A percentile compares a stretch with the other conserved stretches of the same genome.
Conservation (phyloP, 2,797 vertebrate species). For the Dryobates pubescens region DNA sequence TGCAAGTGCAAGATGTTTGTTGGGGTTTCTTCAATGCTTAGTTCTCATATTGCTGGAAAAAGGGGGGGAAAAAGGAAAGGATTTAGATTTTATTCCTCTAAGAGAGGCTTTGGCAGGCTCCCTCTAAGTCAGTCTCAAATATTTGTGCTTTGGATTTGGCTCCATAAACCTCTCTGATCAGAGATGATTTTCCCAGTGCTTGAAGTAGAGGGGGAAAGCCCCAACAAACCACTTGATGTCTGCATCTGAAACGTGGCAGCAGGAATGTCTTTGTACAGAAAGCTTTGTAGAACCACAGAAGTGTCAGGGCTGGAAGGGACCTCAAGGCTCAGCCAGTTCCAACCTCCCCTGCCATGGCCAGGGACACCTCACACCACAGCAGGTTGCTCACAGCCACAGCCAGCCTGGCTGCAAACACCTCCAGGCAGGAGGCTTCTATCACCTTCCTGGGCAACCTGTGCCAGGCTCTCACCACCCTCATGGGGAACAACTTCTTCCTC, state of each 20-base stretch:
- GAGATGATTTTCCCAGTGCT: not conserved
- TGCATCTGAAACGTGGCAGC: not conserved
- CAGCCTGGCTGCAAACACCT: too few relatives aligned
- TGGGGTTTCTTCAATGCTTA: not conserved
- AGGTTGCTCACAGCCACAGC: too few relatives aligned
- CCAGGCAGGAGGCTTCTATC: too few relatives aligned
- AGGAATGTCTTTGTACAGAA: not conserved
- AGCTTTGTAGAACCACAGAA: not conserved
- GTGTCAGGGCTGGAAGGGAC: too few relatives aligned
- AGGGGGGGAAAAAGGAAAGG: too few relatives aligned
- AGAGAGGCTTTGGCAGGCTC: not conserved
- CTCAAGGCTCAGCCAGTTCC: too few relatives aligned
- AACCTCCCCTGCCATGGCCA: too few relatives aligned
- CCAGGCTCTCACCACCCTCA: too few relatives aligned
- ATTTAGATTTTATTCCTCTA: not conserved
- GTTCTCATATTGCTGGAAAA: not conserved
- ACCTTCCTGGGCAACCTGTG: too few relatives aligned
- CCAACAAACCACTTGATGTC: not conserved
- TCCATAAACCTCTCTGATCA: not conserved
- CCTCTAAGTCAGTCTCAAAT: not conserved
- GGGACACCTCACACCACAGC: too few relatives aligned
- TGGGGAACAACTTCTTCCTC: too few relatives aligned
- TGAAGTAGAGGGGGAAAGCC: not conserved
- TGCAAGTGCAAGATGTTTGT: rapidly evolving
- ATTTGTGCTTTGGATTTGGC: not conserved